Evolutionary conservation across 2,888 invertebrate species (phyloP), one percentile per base, ranked within the genome.

Genomic region (Scaptomyza reducta): DNA sequence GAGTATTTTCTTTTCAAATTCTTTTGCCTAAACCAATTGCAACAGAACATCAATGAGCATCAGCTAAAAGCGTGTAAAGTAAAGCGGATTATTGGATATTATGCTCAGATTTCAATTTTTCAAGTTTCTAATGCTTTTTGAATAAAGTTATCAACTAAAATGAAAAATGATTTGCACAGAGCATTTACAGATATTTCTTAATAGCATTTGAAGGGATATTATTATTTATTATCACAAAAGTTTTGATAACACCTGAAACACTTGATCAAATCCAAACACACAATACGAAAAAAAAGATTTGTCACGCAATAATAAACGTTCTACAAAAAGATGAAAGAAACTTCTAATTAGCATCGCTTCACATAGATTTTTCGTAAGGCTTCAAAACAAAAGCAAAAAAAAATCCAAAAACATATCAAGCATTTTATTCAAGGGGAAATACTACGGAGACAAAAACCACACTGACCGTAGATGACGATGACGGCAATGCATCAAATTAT

Each of bases 401-500:
- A 35, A n/a, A n/a, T n/a, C n/a, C n/a, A 3, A 33, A n/a, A 35
- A 33, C 13, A 33, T 13, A 33, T 35, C 4, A 35, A 35, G 35
- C 35, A 35, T 35, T 6, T 35, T n/a, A 35, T 35, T 35, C n/a
- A 35, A 35, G 35, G n/a, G n/a, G n/a, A 35, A 35, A 5, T 35
- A 35, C 6, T 5, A 40, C 7, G 14, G n/a, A 38, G 40, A 56
- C 53, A 44, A 46, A 38, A 27, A 44, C 27, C 47, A 61, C 51
- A 49, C 27, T 61, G 78, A 62, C 54, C 62, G 53, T 38, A 59
- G 51, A 73, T 59, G 61, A 68, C 42, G 61, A 54, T 44, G 59
- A 59, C 45, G 76, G 65, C 79, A 75, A 77, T 77, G 77, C 80
- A 80, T 80, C 77, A 80, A 68, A 77, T 69, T 80, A 77, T 80